Base-by-base conservation (phyloP, 23 tunicate species). In the Phallusia fumigata region DNA sequence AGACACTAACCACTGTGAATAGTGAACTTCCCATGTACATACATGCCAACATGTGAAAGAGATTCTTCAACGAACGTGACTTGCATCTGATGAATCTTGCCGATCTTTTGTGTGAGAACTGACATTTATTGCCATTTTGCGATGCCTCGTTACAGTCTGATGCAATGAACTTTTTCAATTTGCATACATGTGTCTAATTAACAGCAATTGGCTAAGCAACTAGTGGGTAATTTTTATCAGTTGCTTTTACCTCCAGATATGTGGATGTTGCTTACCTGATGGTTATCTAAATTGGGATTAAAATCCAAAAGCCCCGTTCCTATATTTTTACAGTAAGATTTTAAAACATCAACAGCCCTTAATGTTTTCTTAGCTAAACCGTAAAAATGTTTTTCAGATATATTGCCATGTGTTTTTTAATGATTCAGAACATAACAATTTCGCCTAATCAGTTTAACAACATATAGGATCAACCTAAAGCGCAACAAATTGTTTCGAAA, bases 11-110 rank as follows among this genome's bases (percentile, higher is more conserved):
- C 69, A 58, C 69, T 58, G 69, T 58, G 69, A 58, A 58, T 58
- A 58, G 69, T 13, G 16, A 40, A 58, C 69, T 58, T 22, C 69
- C 26, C 8, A 58, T 58, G 69, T 58, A 58, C 69, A 58, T 58
- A 58, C 26, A 58, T 58, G 69, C 28, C 69, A 40, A 40, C 69
- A 8, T 58, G 13, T 24, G 28, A 58, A 58, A 58, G 69, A 58
- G 69, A 58, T 58, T 58, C 69, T 58, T 58, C 69, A 58, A 58
- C 26, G 5, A 58, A 58, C 28, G 69, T 58, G 69, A 24, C 69
- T 21, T 58, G 69, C 69, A 58, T 58, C 28, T 24, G 28, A 24
- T 58, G 28, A 58, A 22, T 58, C 69, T 58, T 58, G 69, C 69
- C 69, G 69, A 58, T 21, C 16, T 58, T 58, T 24, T 58, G 8